Percentiles rank a stretch among this genome's conserved stretches.
These are phyloP conservation scores for Tetraneura akinire DNA, from an alignment of 1,140 invertebrate genomes.

Conservation along the genomic window DNA sequence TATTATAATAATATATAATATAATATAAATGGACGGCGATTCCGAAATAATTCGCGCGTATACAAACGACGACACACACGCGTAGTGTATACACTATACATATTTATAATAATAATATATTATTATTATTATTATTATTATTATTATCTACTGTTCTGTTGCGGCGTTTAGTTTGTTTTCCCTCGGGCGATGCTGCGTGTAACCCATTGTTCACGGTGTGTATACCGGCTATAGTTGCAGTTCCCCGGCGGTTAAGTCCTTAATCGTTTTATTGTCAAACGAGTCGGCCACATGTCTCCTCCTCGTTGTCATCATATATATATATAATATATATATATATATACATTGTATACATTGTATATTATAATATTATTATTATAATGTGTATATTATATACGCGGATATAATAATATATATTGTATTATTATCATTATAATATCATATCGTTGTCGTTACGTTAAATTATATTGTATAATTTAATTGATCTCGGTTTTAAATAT, in stretches of 20 bases:
- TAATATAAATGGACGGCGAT: too few species aligned
- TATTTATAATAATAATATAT: too few species aligned
- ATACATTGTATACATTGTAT: neutral
- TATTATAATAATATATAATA: too few species aligned
- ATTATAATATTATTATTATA: neutral
- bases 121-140: neutral
- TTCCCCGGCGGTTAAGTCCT: slow-evolving; percentile 19
- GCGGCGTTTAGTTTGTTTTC: slow-evolving; percentile 33
- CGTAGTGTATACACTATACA: too few species aligned
- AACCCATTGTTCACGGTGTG: slow-evolving; percentile 2
- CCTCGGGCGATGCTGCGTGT: slow-evolving; percentile 7
- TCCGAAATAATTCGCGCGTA: neutral
- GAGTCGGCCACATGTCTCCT: neutral
- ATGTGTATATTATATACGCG: neutral
- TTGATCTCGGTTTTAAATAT: too few species aligned
- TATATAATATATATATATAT: neutral
- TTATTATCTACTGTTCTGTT: neutral
- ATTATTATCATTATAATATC: too few species aligned
- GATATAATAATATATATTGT: too few species aligned
- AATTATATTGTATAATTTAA: too few species aligned
- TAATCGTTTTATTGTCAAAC: slow-evolving; percentile 33
- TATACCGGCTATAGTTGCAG: neutral
- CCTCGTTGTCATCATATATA: neutral
- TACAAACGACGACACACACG: neutral
- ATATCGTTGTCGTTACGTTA: too few species aligned